Evolutionary conservation across 2,888 invertebrate genomes (phyloP), one percentile per base, ranked within the genome.

Genomic region (Rosalia funebris): DNA sequence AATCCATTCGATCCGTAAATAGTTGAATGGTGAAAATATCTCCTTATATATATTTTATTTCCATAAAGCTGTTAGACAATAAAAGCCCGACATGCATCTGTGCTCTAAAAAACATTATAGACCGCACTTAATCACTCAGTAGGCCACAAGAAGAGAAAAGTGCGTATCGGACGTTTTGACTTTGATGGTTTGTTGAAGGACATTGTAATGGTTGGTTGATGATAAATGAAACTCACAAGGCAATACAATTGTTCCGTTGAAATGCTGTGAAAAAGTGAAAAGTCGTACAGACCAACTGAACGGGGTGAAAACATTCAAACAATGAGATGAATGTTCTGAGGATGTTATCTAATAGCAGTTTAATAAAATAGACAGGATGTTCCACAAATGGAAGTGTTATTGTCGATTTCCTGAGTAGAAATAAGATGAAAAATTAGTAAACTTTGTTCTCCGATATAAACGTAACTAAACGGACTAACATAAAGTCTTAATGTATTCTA

Each of bases 101-200:
- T 44, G 44, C 44, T 44, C 25, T 11, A 25, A 25, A 44, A 44
- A 44, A 44, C 44, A 44, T 25, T 19, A 44, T 44, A 44, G 7
- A 25, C 19, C 44, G 14, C 44, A 44, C 20, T 44, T 44, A 44
- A 44, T 44, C 44, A 44, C 44, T 20, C 44, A 17, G 42, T 42
- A 19, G 10, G 42, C n/a, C 42, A 19, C 44, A 44, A 44, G 44
- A 44, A 44, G 44, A 44, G 44, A 44, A 44, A 44, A 44, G 44
- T 25, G 25, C 20, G 44, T 44, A 44, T 44, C 25, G 44, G 25
- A 44, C 44, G 17, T 44, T 44, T 44, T 44, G 44, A 44, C 44
- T 44, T 20, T 44, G 44, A 44, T 25, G 44, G 44, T 44, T 44
- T 14, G 44, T 14, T 44, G 44, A 44, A 44, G 44, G 44, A 44